Evolutionary conservation across 2,113 vertebrate species (phyloP).

Genomic region (Hydrochoerus hydrochaeris): DNA sequence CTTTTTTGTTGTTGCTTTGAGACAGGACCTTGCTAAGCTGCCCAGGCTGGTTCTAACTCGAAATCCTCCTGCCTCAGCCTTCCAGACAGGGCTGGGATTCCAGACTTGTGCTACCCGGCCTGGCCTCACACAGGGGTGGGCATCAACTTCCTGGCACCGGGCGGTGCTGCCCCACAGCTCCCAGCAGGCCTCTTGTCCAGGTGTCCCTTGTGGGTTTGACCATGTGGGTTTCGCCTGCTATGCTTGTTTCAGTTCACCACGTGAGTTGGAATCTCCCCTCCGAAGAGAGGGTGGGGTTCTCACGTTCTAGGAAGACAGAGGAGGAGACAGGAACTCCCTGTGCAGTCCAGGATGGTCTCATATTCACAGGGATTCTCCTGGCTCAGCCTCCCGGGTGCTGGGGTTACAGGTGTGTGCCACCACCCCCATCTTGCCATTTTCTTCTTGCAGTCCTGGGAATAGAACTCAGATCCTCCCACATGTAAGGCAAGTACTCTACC

Average conservation of each 20-base stretch:
- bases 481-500: background rate
- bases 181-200: no score
- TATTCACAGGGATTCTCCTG: background rate
- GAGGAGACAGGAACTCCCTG: background rate
- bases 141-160: background rate
- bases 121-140: no score
- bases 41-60: background rate
- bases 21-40: background rate
- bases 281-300: background rate
- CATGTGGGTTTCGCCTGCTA: background rate
- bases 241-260: background rate
- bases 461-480: background rate
- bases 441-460: background rate
- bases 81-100: no score
- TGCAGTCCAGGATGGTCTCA: background rate
- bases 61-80: background rate
- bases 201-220: no score
- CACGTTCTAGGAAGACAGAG: background rate
- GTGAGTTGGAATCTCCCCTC: background rate
- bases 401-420: background rate
- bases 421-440: background rate
- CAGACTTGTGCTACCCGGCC: no score
- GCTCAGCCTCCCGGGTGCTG: background rate
- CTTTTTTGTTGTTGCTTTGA: background rate
- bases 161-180: background rate